These are phyloP conservation scores for Leptodactylus fuscus DNA, from an alignment of 2,113 vertebrate species.

Conservation along the genomic window DNA sequence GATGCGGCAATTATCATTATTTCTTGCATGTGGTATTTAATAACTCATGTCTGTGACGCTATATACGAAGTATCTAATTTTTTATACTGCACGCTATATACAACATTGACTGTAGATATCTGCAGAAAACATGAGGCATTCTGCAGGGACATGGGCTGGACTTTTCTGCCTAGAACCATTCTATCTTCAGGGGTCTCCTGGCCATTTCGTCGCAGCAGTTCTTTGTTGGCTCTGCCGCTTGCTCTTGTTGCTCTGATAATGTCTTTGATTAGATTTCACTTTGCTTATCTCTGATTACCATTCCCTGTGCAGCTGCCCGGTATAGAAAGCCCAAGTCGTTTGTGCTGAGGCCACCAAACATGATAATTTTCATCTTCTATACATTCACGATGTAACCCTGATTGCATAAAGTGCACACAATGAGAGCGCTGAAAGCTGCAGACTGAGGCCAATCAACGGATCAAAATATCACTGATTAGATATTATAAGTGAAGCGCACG, in stretches of 20 bases:
- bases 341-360: slow-evolving; percentile 47
- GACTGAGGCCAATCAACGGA: slow-evolving; percentile 50
- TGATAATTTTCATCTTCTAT: slow-evolving; percentile 43
- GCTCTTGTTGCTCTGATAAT: slow-evolving; percentile 22
- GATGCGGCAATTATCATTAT: too few relatives aligned
- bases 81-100: too few relatives aligned
- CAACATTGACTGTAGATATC: too few relatives aligned
- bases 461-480: slow-evolving; percentile 57
- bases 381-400: slow-evolving; percentile 47
- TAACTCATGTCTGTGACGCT: too few relatives aligned
- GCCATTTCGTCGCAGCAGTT: background rate
- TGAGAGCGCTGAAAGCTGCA: slow-evolving; percentile 7
- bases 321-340: slow-evolving; percentile 26
- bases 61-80: too few relatives aligned
- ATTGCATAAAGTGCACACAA: slow-evolving; percentile 46
- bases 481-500: slow-evolving; percentile 36
- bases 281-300: slow-evolving; percentile 51
- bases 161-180: background rate
- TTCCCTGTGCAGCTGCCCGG: slow-evolving; percentile 50
- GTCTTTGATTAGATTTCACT: slow-evolving; percentile 46
- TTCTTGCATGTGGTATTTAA: too few relatives aligned
- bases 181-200: background rate
- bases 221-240: background rate
- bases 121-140: too few relatives aligned
- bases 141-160: background rate